phyloP scores from a whole-genome alignment of 2,888 invertebrate species.

The Drosophila anomelani region DNA sequence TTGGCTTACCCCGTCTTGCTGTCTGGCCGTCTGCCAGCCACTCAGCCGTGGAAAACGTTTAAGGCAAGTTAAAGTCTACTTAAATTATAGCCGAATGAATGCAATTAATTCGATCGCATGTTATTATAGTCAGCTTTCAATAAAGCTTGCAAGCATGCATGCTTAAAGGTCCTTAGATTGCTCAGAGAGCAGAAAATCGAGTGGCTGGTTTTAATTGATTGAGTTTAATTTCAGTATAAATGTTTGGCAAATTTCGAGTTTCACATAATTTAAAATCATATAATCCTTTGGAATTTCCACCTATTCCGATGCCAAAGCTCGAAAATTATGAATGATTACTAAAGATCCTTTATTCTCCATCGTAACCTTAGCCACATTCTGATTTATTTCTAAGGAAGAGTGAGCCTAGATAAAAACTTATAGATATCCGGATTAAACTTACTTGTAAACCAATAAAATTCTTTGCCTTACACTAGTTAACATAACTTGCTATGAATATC shows the following conservation, averaged over 20 bases:
- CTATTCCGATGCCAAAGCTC: neutral
- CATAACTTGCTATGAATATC: neutral
- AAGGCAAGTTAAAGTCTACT: slow-evolving; percentile 14
- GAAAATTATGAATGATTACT: neutral
- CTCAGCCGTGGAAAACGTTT: slow-evolving; percentile 4
- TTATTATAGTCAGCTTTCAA: neutral
- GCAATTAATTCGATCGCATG: slow-evolving; percentile 22
- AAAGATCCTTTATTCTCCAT: too few relatives aligned
- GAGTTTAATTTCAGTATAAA: neutral
- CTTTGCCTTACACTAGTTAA: neutral
- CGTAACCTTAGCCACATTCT: neutral
- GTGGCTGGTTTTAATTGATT: neutral
- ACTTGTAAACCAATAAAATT: neutral
- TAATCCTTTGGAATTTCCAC: neutral
- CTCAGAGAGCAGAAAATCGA: neutral
- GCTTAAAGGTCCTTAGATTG: neutral
- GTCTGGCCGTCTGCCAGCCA: slow-evolving; percentile 3
- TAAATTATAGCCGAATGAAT: slow-evolving; percentile 6
- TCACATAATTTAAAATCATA: neutral
- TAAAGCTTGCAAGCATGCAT: neutral
- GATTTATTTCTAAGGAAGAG: neutral
- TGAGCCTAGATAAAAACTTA: neutral
- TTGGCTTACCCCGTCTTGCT: slow-evolving; percentile 15
- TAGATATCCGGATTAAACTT: neutral
- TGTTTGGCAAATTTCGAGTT: neutral